phyloP scores from a whole-genome alignment of 2,797 vertebrate species.

The Ciconia nigra region DNA sequence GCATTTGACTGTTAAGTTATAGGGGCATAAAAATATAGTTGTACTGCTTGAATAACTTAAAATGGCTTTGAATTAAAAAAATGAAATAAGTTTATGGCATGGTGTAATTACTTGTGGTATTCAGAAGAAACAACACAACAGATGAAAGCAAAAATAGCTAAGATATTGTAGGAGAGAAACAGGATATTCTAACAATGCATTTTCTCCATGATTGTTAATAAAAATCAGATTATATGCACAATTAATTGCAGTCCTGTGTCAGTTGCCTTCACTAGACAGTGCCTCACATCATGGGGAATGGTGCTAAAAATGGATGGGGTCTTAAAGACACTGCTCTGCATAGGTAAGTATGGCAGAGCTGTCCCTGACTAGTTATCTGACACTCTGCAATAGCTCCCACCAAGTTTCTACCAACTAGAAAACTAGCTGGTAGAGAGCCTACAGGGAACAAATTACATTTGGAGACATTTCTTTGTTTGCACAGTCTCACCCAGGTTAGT shows the following conservation, averaged over 20 bases:
- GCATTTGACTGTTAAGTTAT: constrained; percentile 35
- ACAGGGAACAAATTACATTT: background rate
- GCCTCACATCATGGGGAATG: background rate
- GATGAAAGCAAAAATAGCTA: background rate
- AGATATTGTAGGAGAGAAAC: background rate
- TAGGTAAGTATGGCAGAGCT: background rate
- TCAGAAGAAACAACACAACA: background rate
- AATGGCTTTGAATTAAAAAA: constrained; percentile 16
- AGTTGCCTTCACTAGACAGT: background rate
- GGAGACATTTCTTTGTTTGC: background rate
- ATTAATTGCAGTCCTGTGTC: background rate
- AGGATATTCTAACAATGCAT: background rate
- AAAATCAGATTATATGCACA: background rate
- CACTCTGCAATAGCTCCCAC: background rate
- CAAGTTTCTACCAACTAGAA: background rate
- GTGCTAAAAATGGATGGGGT: background rate
- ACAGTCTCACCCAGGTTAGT: background rate
- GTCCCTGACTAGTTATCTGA: background rate
- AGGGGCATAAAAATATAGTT: constrained; percentile 20
- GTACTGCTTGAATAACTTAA: constrained; percentile 3
- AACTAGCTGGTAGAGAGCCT: background rate
- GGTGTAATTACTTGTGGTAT: background rate
- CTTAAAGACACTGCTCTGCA: background rate
- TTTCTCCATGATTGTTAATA: background rate
- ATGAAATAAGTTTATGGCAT: constrained; percentile 7